Evolutionary conservation across 2,797 vertebrate genomes (phyloP), one percentile per base, ranked within the genome.

Genomic region (Pseudochaenichthys georgianus): DNA sequence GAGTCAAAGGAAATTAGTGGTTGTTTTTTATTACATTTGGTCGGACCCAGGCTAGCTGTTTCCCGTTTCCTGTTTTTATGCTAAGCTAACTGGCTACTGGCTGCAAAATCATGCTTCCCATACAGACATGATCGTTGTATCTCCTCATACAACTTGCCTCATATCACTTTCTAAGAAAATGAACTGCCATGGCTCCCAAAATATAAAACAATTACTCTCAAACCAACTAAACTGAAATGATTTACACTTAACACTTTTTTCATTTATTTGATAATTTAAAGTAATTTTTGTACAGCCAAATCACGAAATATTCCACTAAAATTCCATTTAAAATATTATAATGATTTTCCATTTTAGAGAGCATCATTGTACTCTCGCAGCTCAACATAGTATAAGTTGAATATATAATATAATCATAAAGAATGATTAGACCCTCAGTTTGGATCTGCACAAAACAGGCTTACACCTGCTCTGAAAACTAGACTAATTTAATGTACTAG

Each of bases 401-500:
- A 77, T 73, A 71, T 43, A 83, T n/a, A 65, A 16, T 38, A 50
- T 80, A 75, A 80, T 81, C 70, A 67, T 54, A 73, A 83, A 84
- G 73, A 85, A 68, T 52, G 52, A 87, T 79, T 48, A 9, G 51
- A 87, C 54, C 68, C 65, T 63, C 70, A 81, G 50, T 64, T 41
- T 38, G 13, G 58, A 80, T 57, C 38, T 19, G 31, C 65, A 76
- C 57, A 50, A 60, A 34, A 57, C 68, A 54, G 76, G 48, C 51
- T 52, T 77, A 52, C 58, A 54, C 70, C 74, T 66, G 42, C 78
- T 86, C 82, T 13, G 78, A 55, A 58, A 78, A 82, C 76, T 80
- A 87, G 74, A 82, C 84, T 85, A 87, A 81, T 83, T 85, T 58
- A 80, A 85, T 80, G 76, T 43, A 62, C 72, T 63, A 82, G 73